Conservation (phyloP, 1,140 invertebrate genomes). For the Achatina immaculata region DNA sequence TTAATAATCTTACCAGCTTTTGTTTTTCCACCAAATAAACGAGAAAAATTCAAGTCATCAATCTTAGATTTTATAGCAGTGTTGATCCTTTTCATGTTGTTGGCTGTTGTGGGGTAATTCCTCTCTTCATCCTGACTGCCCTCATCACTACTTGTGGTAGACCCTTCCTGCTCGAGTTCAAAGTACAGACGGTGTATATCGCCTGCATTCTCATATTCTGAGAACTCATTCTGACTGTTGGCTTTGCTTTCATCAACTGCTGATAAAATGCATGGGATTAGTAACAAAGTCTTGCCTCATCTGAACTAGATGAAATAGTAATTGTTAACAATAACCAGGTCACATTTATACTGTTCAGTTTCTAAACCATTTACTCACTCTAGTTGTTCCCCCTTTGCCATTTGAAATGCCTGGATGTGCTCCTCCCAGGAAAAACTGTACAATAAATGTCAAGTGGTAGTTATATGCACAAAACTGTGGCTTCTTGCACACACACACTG, state of each 20-base stretch:
- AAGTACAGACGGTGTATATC: neutral
- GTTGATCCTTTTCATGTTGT: neutral
- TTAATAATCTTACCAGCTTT: neutral
- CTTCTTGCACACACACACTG: too few relatives aligned
- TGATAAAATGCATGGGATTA: neutral
- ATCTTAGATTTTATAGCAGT: neutral
- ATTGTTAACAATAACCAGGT: too few relatives aligned
- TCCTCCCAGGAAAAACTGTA: too few relatives aligned
- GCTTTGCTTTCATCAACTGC: neutral
- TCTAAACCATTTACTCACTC: too few relatives aligned
- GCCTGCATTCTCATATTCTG: neutral
- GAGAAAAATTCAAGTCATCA: neutral
- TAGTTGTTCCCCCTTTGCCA: too few relatives aligned
- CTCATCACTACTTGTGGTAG: neutral
- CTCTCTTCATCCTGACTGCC: neutral
- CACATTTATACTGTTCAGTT: too few relatives aligned
- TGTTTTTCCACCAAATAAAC: neutral
- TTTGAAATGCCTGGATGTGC: too few relatives aligned
- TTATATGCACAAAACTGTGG: too few relatives aligned
- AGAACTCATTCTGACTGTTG: neutral
- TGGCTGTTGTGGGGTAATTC: neutral
- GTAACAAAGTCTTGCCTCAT: too few relatives aligned
- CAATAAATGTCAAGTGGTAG: too few relatives aligned
- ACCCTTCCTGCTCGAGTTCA: neutral
- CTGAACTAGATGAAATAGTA: too few relatives aligned